These are phyloP conservation scores for Callithrix jacchus DNA, from an alignment of 2,113 vertebrate species.

Conservation along the genomic window DNA sequence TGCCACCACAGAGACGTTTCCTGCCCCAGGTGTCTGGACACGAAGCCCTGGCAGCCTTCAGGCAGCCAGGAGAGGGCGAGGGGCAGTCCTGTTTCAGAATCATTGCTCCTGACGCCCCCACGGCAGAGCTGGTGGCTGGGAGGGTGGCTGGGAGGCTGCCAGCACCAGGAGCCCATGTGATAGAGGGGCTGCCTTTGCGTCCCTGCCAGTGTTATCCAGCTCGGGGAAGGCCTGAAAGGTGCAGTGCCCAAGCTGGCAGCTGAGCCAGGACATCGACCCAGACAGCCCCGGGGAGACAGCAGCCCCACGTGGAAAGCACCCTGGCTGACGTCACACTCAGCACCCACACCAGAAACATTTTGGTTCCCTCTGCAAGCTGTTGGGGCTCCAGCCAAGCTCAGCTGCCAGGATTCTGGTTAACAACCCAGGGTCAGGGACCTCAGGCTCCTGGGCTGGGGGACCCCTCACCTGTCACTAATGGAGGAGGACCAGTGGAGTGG, in stretches of 20 bases:
- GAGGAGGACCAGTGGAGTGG: background rate
- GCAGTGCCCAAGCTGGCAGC: background rate
- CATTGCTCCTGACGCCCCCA: background rate
- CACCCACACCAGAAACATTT: background rate
- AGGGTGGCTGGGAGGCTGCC: background rate
- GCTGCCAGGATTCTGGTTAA: background rate
- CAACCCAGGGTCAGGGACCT: background rate
- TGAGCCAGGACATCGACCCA: background rate
- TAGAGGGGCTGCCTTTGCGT: accelerated
- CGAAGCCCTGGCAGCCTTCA: too few relatives aligned
- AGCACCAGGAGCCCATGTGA: background rate
- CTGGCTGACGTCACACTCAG: accelerated
- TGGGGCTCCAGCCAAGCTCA: background rate
- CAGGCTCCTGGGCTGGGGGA: background rate
- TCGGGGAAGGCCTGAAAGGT: background rate
- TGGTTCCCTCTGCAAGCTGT: background rate
- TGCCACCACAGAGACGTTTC: too few relatives aligned
- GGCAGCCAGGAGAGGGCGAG: too few relatives aligned
- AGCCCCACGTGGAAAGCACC: accelerated
- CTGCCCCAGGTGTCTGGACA: accelerated
- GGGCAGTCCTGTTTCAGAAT: background rate
- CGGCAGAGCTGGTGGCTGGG: accelerated
- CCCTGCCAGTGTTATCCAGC: accelerated
- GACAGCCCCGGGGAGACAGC: too few relatives aligned
- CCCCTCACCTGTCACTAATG: background rate